These are phyloP conservation scores for Phalacrocorax carbo DNA, from an alignment of 2,113 vertebrate species.

Conservation along the genomic window DNA sequence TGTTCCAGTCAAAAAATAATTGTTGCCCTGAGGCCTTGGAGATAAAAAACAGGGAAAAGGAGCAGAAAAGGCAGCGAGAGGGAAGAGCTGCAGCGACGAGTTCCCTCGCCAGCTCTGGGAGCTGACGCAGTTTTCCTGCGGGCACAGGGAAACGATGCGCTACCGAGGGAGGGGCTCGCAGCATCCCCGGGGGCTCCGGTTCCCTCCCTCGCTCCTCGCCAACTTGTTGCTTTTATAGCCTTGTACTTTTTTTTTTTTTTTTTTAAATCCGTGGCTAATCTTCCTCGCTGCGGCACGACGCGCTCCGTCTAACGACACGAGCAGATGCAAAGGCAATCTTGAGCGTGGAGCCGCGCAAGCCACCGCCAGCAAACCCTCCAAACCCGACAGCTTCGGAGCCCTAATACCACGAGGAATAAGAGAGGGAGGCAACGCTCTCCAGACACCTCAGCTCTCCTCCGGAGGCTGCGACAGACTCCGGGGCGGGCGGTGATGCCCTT, in stretches of 20 bases:
- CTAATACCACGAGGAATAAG: fast-evolving
- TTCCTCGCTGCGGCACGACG: fast-evolving
- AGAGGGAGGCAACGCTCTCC: neutral
- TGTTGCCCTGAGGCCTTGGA: neutral
- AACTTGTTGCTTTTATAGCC: neutral
- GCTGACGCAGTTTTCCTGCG: neutral
- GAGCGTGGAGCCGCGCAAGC: neutral
- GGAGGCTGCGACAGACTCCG: neutral
- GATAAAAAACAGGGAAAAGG: neutral
- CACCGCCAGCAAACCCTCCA: neutral
- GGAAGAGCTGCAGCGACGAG: neutral
- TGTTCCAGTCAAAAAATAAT: constrained; percentile 59
- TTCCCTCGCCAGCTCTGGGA: neutral
- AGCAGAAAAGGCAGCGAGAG: neutral
- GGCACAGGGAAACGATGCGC: neutral
- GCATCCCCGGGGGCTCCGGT: fast-evolving
- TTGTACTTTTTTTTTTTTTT: fast-evolving
- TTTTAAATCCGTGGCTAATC: neutral
- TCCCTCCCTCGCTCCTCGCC: neutral
- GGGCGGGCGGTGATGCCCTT: neutral
- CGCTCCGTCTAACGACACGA: fast-evolving
- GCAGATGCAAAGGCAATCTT: neutral
- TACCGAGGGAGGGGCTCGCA: fast-evolving
- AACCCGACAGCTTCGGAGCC: fast-evolving
- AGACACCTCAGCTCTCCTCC: neutral